Evolutionary conservation across 2,888 invertebrate genomes (phyloP).

Genomic region (Phortica okadai): DNA sequence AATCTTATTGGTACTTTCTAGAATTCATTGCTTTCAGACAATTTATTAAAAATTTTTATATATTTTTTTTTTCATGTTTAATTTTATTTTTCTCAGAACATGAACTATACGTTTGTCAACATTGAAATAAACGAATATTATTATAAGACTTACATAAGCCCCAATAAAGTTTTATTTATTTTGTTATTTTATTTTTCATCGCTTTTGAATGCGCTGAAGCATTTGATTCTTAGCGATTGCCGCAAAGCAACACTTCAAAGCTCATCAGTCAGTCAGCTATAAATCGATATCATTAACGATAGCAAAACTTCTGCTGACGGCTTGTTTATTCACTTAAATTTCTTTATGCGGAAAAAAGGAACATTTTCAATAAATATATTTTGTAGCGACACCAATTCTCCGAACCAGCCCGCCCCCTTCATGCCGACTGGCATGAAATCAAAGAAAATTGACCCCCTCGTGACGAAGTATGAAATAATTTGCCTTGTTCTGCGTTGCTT

Average conservation of each 20-base stretch:
- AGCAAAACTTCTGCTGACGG: slow-evolving; percentile 10
- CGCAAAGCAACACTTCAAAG: not conserved
- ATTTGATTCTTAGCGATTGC: not conserved
- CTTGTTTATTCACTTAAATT: slow-evolving; percentile 10
- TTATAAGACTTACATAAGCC: no score
- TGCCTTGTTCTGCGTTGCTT: not conserved
- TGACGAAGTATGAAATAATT: slow-evolving; percentile 9
- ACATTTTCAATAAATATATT: slow-evolving; percentile 23
- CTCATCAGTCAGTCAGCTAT: not conserved
- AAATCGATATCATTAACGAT: slow-evolving; percentile 7
- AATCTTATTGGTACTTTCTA: no score
- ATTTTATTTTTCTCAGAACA: no score
- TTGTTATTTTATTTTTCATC: not conserved
- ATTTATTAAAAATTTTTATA: no score
- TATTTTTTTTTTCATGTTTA: no score
- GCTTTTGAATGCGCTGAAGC: not conserved
- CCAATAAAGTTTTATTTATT: no score
- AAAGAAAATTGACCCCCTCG: slow-evolving; percentile 24
- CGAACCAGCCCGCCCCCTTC: not conserved
- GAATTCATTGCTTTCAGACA: no score
- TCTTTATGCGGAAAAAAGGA: slow-evolving; percentile 22
- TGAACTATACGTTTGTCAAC: no score
- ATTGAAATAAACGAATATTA: no score
- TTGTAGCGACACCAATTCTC: slow-evolving; percentile 2
- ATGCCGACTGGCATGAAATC: slow-evolving; percentile 10